Conservation (phyloP, 2,888 invertebrate genomes). For the Xanthia icteritia region DNA sequence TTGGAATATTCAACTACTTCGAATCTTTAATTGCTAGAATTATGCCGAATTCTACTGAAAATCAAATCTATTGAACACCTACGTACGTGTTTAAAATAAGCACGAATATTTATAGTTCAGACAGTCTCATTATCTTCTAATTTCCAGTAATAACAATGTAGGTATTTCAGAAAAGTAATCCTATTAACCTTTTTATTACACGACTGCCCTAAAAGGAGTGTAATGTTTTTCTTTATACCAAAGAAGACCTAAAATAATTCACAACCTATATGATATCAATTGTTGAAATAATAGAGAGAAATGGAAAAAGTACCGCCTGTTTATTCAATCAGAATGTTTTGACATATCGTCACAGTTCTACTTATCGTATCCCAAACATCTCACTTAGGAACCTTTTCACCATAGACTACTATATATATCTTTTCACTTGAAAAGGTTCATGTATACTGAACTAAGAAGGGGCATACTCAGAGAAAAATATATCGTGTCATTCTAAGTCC, state of each 20-base stretch:
- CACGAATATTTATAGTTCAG: neutral
- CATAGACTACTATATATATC: no score
- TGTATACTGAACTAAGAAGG: constrained; percentile 9
- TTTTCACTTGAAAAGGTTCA: constrained; percentile 26
- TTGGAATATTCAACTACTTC: neutral
- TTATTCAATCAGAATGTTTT: constrained; percentile 18
- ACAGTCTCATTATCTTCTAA: neutral
- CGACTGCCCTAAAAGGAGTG: no score
- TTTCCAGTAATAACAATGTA: neutral
- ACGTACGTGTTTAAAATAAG: neutral
- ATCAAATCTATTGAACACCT: neutral
- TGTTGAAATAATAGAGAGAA: constrained; percentile 24
- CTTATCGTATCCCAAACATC: constrained; percentile 19
- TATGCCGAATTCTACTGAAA: neutral
- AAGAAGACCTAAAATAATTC: constrained; percentile 45
- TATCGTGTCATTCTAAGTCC: constrained; percentile 1
- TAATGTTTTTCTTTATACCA: neutral
- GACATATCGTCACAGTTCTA: constrained; percentile 8
- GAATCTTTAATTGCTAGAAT: neutral
- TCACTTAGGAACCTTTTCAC: constrained; percentile 29
- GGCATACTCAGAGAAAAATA: constrained; percentile 27
- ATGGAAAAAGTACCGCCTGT: neutral
- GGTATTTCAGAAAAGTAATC: neutral
- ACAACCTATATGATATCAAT: neutral
- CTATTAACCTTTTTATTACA: constrained; percentile 2